Base-by-base conservation (phyloP, 2,888 invertebrate species). In the Sminthurides aquaticus region DNA sequence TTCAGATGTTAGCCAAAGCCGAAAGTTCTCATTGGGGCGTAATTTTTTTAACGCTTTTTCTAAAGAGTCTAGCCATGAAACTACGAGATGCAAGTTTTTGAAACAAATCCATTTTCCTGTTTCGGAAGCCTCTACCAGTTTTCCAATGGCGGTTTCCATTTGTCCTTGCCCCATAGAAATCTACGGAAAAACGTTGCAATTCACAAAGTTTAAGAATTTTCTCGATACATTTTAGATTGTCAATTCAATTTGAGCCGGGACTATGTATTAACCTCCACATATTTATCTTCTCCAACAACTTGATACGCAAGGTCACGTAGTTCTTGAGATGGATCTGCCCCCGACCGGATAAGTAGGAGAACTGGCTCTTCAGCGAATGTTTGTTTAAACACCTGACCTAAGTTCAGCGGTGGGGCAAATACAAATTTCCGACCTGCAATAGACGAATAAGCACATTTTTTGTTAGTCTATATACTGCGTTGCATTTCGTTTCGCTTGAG, bases 1-100 rank as follows among this genome's bases (percentile, higher is more conserved):
- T 78, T 96, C 94, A 0, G 91, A 86, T 5, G 93, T 86, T 66
- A 96, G 81, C 94, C 94, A 95, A 48, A 96, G 79, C 27, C 87
- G 81, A 78, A 90, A 90, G 62, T 83, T 82, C 2, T 81, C 74
- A 43, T 82, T 77, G 5, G 79, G 77, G 73, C 82, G 77, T 43
- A 81, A 74, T 0, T 76, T 74, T 65, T 80, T 71, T n/a, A 89
- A 77, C 76, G 86, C 84, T 77, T 87, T 85, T 74, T 87, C 86
- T 28, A 91, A 79, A n/a, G 81, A 78, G 0, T 84, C 82, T 27
- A 91, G 78, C 85, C 89, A 89, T 18, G 82, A 79, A 0, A 86
- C 85, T 49, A 88, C 87, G 56, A 91, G 79, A 78, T 91, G 91
- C 0, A 90, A 80, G 79, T 91, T 91, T 79, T 89, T 90, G 67